These are phyloP conservation scores for Chaunax sp. DNA, from an alignment of 2,797 vertebrate species.

Conservation along the genomic window DNA sequence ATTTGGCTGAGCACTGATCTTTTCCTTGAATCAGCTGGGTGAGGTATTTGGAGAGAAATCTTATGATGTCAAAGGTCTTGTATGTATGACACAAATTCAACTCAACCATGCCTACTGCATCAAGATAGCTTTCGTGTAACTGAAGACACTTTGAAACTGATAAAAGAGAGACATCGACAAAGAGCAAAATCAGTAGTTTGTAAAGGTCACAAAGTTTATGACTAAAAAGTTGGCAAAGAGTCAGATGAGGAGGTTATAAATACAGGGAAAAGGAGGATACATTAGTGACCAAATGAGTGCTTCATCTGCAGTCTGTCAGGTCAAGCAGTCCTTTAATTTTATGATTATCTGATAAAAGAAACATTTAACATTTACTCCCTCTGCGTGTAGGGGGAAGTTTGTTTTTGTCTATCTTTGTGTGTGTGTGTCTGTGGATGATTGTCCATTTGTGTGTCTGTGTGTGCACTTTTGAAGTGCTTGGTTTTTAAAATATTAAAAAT, in stretches of 20 bases:
- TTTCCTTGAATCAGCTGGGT: neutral
- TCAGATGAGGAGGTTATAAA: slow-evolving; percentile 21
- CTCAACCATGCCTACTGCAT: neutral
- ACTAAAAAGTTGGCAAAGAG: slow-evolving; percentile 17
- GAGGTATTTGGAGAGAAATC: neutral
- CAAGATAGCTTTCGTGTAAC: neutral
- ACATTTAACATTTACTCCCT: slow-evolving; percentile 65
- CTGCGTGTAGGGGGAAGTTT: slow-evolving; percentile 20
- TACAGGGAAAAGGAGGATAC: slow-evolving; percentile 40
- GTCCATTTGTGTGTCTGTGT: neutral
- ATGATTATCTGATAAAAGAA: slow-evolving; percentile 57
- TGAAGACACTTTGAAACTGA: slow-evolving; percentile 7
- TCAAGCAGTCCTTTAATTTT: slow-evolving; percentile 71
- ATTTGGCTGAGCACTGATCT: neutral
- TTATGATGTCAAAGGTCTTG: no score
- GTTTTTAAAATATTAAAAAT: slow-evolving; percentile 36
- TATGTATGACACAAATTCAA: neutral
- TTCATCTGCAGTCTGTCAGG: slow-evolving; percentile 67
- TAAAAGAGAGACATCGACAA: slow-evolving; percentile 14
- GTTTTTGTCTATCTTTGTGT: slow-evolving; percentile 13
- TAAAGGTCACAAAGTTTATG: slow-evolving; percentile 16
- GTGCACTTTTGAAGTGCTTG: slow-evolving; percentile 25
- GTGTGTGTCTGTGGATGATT: slow-evolving; percentile 15
- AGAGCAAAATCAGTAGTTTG: slow-evolving; percentile 4
- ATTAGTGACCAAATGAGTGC: slow-evolving; percentile 59